Base-by-base conservation (phyloP, 1,140 invertebrate genomes). In the Probaryconus sp. region DNA sequence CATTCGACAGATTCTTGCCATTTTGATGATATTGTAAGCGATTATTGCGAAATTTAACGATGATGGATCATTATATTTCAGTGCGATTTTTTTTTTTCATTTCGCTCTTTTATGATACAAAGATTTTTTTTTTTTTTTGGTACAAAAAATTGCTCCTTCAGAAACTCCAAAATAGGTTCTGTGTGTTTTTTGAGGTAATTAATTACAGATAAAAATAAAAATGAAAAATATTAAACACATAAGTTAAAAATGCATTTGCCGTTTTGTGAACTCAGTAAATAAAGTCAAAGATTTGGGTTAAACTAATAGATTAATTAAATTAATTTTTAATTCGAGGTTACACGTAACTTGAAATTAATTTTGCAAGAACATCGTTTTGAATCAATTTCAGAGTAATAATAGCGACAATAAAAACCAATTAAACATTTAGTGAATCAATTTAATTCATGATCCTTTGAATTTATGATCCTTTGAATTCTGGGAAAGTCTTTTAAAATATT, bases 1-100 rank as follows among this genome's bases (percentile, higher is more conserved):
- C 67, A 67, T 63, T 67, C 67, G 26, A 67, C 33, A 61, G 38
- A 70, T 71, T 68, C 61, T 51, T 61, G 48, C 30, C 28, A 35
- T 55, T 60, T 47, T 51, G 48, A 63, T 61, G 67, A 68, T 63
- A 67, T 37, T 63, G 26, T 48, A 58, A 68, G 45, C 11, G 48
- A 55, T 61, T 48, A 63, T 68, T 68, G 43, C 24, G 30, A 67
- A 68, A 68, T 63, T 50, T 40, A 11, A 37, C 20, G 11, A 64
- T 64, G 68, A 71, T 48, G 40, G 28, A 55, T 63, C 18, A 55
- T 47, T 55, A 55, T 50, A 50, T 50, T 71, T 26, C 1, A 33
- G 10, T 28, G 37, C 28, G 21, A 40, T n/a, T 5, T 40, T 67
- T 48, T 67, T 56, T 65, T 42, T 3, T 5, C 20, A 50, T 21